phyloP scores from a whole-genome alignment of 1,140 invertebrate species.

The Psilanteris sp. region DNA sequence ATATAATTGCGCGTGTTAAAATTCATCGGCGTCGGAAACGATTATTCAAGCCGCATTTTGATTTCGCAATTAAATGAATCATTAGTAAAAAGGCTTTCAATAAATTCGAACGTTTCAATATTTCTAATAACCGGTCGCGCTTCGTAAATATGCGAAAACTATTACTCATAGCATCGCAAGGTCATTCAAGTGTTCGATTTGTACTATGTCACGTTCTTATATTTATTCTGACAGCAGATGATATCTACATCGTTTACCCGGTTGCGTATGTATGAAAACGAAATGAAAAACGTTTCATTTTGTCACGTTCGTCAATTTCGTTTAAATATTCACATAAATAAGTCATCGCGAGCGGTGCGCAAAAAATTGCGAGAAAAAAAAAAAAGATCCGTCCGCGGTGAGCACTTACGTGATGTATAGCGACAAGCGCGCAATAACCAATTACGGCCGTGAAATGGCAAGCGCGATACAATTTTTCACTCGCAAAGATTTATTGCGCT shows the following conservation, averaged over 20 bases:
- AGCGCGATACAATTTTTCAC: no score
- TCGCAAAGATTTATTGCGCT: no score
- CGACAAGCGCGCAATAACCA: no score
- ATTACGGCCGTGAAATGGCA: no score
- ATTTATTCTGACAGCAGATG: constrained; percentile 63
- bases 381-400: no score
- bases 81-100: no score
- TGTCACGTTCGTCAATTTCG: constrained; percentile 6
- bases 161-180: constrained; percentile 58
- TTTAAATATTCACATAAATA: constrained; percentile 19
- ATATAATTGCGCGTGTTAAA: no score
- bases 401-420: no score
- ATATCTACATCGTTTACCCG: constrained; percentile 47
- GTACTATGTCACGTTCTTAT: constrained; percentile 55
- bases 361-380: background rate
- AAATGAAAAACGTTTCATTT: constrained; percentile 40
- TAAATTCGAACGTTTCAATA: constrained; percentile 21
- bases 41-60: no score
- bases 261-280: constrained; percentile 24
- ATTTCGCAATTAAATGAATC: no score
- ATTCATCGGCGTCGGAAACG: no score
- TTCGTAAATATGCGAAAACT: constrained; percentile 30
- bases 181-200: constrained; percentile 61
- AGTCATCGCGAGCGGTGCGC: background rate
- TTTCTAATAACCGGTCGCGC: constrained; percentile 35